Evolutionary conservation across 2,888 invertebrate genomes (phyloP).

Genomic region (Eilema sororculum): DNA sequence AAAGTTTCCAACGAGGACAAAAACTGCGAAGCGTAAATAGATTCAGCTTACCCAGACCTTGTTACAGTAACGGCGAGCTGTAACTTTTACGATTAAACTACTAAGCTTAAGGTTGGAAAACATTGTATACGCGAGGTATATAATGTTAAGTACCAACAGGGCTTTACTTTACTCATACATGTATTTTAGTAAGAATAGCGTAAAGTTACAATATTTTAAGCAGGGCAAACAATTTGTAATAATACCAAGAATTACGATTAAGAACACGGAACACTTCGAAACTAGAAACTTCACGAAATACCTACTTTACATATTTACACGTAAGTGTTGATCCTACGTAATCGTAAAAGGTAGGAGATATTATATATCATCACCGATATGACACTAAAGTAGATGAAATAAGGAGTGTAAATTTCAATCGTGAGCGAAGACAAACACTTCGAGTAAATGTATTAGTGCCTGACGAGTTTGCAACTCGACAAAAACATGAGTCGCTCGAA

Average conservation of each 20-base stretch:
- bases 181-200: no score
- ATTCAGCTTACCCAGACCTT: slow-evolving; percentile 40
- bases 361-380: not conserved
- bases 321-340: not conserved
- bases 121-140: slow-evolving; percentile 12
- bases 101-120: slow-evolving; percentile 13
- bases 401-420: not conserved
- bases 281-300: not conserved
- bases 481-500: slow-evolving; percentile 54
- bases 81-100: slow-evolving; percentile 30
- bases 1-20: slow-evolving; percentile 32
- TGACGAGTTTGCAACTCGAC: slow-evolving; percentile 36
- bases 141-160: not conserved
- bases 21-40: slow-evolving; percentile 42
- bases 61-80: slow-evolving; percentile 38
- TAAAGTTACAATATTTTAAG: no score
- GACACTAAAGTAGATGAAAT: not conserved
- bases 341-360: not conserved
- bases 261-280: no score
- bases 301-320: not conserved
- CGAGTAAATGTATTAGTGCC: slow-evolving; percentile 24
- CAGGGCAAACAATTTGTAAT: no score
- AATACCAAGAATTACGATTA: no score
- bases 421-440: slow-evolving; percentile 13
- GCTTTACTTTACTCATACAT: not conserved